Evolutionary conservation across 2,888 invertebrate genomes (phyloP), one percentile per base, ranked within the genome.

Genomic region (Apodemia mormo): DNA sequence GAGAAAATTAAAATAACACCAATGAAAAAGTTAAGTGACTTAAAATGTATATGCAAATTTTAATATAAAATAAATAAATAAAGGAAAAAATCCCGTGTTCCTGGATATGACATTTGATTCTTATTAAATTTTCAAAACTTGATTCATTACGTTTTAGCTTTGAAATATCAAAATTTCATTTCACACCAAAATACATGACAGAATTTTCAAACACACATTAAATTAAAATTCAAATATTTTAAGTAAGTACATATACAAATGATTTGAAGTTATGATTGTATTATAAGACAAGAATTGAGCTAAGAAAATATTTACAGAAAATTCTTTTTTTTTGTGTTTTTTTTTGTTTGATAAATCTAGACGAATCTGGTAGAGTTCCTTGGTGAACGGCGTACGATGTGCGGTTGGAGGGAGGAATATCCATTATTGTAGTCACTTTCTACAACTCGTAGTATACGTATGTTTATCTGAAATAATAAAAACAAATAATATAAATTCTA

Each of bases 381-480:
- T 10, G 87, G 85, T 45, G 89, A 79, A 68, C 92, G 89, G 6
- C 88, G 87, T 37, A 90, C 82, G 12, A 86, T 84, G 76, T 90
- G 93, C 7, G 88, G 83, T 71, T 87, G 89, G 8, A 89, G 78
- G 6, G 89, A 81, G 68, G 84, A 80, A 83, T 85, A 93, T 1
- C 85, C 87, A 77, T 78, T 96, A 6, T 69, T 82, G 82, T 85
- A 93, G 0, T 85, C 87, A 76, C 78, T 96, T 68, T 92, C 92
- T 1, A 89, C 81, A 6, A 91, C 89, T 67, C 96, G 95, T 68
- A 97, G 79, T n/a, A 97, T 94, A 70, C 97, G 94, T 68, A 97
- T 91, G 83, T 97, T 97, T 52, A 95, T 93, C 89, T 93, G 85
- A 0, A 84, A 85, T 22, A 65, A 74, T 69, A 56, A 7, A 40